Evolutionary conservation across 2,797 vertebrate genomes (phyloP), one percentile per base, ranked within the genome.

Genomic region (Phalanger gymnotis): DNA sequence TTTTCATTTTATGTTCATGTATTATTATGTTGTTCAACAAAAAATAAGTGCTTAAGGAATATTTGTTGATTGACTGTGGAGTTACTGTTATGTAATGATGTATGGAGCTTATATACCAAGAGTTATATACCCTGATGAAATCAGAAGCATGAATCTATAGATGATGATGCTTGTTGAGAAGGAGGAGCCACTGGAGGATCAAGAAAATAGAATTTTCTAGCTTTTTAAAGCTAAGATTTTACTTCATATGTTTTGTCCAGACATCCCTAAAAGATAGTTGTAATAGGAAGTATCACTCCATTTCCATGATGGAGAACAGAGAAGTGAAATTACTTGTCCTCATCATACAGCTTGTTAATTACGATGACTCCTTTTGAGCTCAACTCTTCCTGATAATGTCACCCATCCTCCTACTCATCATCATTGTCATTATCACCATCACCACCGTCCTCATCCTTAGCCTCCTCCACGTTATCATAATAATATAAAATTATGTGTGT

Each of bases 181-280:
- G 12, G 5, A 66, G 14, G 34, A 73, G 5, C 13, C 5, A 14
- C 13, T 34, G n/a, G 61, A 66, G 4, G 31, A 66, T 66, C 4
- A 66, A 16, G 34, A 66, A n/a, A 19, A 66, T 13, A 66, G 34
- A n/a, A 66, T n/a, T 66, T 66, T n/a, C 4, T 16, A 66, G 34
- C 4, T 14, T 66, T n/a, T n/a, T 13, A 66, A 16, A n/a, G 14
- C 16, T n/a, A 1, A 66, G 0, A 34, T 66, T 0, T 16, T 5
- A n/a, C 4, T n/a, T n/a, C 6, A 16, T 11, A 22, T 73, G 1
- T 73, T 30, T 40, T 40, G n/a, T 22, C n/a, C 5, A 7, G 19
- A 73, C 1, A 9, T 9, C 19, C 16, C 16, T 73, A 2, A 73
- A 7, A 73, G 28, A 2, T 0, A 40, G 5, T 0, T 73, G 16